Percentiles rank a stretch among this genome's conserved stretches.
Evolutionary conservation across 2,888 invertebrate species (phyloP).

Genomic region (Alviniconcha strummeri): DNA sequence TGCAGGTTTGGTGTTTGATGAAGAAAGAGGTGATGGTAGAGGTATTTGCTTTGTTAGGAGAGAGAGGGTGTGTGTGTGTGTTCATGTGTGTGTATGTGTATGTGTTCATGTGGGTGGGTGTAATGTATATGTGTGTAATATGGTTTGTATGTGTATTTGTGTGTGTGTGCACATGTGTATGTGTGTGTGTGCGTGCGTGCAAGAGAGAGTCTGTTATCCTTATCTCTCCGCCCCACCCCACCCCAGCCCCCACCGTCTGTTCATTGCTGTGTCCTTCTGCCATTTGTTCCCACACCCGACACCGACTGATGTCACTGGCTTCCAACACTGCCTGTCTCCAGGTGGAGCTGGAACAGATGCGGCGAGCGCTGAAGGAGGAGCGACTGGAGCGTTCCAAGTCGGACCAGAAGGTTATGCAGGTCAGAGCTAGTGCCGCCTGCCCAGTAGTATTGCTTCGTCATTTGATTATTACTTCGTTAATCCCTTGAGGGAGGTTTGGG

Average conservation of each 20-base stretch:
- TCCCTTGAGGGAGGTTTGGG: no score
- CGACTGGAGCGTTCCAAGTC: constrained; percentile 59
- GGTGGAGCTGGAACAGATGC: constrained; percentile 69
- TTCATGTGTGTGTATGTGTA: not conserved
- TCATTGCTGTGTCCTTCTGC: no score
- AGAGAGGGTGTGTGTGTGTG: not conserved
- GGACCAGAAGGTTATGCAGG: constrained; percentile 65
- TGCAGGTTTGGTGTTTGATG: not conserved
- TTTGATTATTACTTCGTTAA: no score
- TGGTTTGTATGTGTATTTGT: not conserved
- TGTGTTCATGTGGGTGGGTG: no score
- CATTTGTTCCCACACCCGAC: no score
- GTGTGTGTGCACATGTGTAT: not conserved
- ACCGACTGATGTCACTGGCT: no score
- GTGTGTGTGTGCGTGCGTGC: not conserved
- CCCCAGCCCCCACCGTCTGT: no score
- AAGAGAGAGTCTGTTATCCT: no score
- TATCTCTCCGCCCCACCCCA: no score
- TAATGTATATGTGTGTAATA: not conserved
- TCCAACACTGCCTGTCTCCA: constrained; percentile 30
- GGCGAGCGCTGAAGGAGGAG: constrained; percentile 64
- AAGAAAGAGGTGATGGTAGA: not conserved
- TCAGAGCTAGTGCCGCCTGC: constrained; percentile 37
- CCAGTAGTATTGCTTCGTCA: no score
- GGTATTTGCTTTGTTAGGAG: no score